Conservation (phyloP, 2,888 invertebrate genomes). For the Tenthredo distinguenda region DNA sequence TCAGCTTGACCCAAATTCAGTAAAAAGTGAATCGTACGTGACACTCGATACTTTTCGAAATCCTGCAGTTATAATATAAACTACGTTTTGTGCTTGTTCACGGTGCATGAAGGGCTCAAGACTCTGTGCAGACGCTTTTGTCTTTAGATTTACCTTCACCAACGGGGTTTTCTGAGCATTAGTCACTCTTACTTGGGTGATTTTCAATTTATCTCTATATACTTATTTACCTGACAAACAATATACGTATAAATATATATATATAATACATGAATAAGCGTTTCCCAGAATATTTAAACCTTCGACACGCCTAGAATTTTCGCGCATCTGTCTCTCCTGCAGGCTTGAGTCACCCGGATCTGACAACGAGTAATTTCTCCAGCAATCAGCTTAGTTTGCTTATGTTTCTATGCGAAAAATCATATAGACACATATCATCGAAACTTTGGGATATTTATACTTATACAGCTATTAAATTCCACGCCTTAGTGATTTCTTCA, state of each 20-base stretch:
- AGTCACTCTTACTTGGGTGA: neutral
- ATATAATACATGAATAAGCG: neutral
- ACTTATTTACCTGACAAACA: slow-evolving; percentile 29
- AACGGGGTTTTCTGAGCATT: neutral
- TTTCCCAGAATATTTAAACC: neutral
- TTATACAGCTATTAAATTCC: neutral
- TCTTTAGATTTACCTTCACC: neutral
- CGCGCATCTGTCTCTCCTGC: neutral
- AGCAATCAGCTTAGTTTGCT: neutral
- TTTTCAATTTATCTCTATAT: neutral
- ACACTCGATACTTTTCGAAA: neutral
- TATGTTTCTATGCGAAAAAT: neutral
- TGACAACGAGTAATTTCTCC: neutral
- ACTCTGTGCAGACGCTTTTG: neutral
- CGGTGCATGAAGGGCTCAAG: neutral
- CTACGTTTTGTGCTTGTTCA: slow-evolving; percentile 3
- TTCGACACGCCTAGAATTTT: neutral
- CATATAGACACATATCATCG: slow-evolving; percentile 8
- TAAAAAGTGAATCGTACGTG: slow-evolving; percentile 23
- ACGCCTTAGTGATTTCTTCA: slow-evolving; percentile 8
- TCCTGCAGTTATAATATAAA: neutral
- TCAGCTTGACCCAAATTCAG: slow-evolving; percentile 19
- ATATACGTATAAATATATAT: neutral
- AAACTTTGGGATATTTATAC: neutral
- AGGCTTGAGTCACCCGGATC: neutral